Evolutionary conservation across 2,888 invertebrate genomes (phyloP), one percentile per base, ranked within the genome.

Genomic region (Gisinianus flammeolus): DNA sequence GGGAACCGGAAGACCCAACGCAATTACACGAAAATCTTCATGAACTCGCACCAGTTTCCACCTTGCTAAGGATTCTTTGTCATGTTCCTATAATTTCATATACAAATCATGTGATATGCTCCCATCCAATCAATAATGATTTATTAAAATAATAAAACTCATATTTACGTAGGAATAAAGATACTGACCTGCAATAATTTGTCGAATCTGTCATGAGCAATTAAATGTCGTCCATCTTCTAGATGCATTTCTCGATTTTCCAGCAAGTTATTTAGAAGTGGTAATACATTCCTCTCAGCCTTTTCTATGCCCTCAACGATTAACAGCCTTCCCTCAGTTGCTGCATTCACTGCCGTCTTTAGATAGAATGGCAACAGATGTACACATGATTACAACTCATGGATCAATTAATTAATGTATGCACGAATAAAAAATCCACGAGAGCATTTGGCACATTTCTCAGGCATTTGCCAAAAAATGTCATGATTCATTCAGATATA

Each of bases 221-320:
- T 93, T 56, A 98, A 89, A 87, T 98, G 95, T 85, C 97, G 89
- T 0, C 98, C 98, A 89, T 98, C 98, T 88, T 98, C 98, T 80
- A 98, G 89, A 88, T 98, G 96, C 97, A 98, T 98, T 88, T 98
- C 98, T 77, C 98, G 90, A 88, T 98, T 98, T 88, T 98, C 98
- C 74, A 98, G 88, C 76, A 98, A 89, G 88, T 98, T 98, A 88
- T 98, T 98, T 58, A 98, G 89, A 69, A 98, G 94, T 52, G 98
- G 98, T 79, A 98, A 88, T 62, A 98, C 98, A 89, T 98, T 98
- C 70, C 98, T 90, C 87, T 98, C 98, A 0, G 97, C 97, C 87
- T 98, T 97, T 89, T 98, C 98, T 77, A 98, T 95, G 0, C 98
- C 98, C 87, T 98, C 98, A 77, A 98, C 89, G 2, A 98, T 90